Evolutionary conservation across 1,140 invertebrate genomes (phyloP).

Genomic region (Anoplophora glabripennis): DNA sequence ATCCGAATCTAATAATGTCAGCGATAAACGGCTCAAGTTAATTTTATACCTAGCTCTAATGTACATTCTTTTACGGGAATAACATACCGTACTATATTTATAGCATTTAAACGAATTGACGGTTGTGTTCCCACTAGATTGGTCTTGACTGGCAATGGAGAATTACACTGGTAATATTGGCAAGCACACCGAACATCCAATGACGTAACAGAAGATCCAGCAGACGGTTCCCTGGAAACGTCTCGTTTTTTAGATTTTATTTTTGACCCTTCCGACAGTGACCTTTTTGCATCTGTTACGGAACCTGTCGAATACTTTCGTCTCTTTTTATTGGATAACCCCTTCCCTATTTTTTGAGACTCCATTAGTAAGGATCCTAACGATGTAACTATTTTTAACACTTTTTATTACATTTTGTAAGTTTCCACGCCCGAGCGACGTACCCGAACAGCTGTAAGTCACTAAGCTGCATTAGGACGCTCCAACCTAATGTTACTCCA

Average conservation of each 20-base stretch:
- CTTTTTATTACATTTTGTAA: constrained; percentile 5
- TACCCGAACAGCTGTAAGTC: constrained; percentile 22
- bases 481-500: constrained; percentile 21
- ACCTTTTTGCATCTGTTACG: constrained; percentile 47
- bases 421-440: constrained; percentile 7
- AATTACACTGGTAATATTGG: constrained; percentile 78
- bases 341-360: too few species aligned
- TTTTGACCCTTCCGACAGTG: constrained; percentile 61
- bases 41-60: too few species aligned
- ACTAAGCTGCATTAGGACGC: constrained; percentile 24
- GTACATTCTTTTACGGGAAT: too few species aligned
- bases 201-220: constrained; percentile 64
- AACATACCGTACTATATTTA: background rate
- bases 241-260: constrained; percentile 52
- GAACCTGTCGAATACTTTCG: too few species aligned
- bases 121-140: constrained; percentile 26
- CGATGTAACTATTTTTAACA: background rate
- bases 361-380: constrained; percentile 14
- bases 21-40: too few species aligned
- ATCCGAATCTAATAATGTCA: too few species aligned
- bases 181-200: constrained; percentile 78
- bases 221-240: constrained; percentile 56
- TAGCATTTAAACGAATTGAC: constrained; percentile 4
- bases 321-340: too few species aligned
- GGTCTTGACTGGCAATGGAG: constrained; percentile 58